Evolutionary conservation across 1,140 invertebrate genomes (phyloP).

Genomic region (Tetramorium simillimum): DNA sequence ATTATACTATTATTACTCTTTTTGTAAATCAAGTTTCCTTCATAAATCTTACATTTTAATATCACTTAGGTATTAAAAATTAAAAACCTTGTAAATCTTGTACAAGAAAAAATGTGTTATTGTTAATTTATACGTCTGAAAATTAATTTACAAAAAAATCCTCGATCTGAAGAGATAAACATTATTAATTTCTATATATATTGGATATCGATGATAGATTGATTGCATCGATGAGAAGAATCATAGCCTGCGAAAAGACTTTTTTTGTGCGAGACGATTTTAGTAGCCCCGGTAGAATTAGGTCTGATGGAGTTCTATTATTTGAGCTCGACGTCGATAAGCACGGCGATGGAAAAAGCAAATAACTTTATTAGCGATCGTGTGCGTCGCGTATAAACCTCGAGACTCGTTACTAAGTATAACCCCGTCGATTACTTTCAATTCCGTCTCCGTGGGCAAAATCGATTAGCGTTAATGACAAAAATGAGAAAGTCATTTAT

Average conservation of each 20-base stretch:
- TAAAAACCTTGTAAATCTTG: not conserved
- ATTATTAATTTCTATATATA: not conserved
- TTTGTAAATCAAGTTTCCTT: not conserved
- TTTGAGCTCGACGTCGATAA: constrained; percentile 30
- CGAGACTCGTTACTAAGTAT: constrained; percentile 53
- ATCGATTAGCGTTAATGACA: constrained; percentile 66
- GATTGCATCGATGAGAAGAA: not conserved
- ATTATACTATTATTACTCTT: not conserved
- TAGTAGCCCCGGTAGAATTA: not conserved
- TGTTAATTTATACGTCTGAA: not conserved
- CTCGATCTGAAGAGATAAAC: not conserved
- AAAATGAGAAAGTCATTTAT: constrained; percentile 57
- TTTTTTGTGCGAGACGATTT: constrained; percentile 1
- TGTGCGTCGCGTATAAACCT: constrained; percentile 39
- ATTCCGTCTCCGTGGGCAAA: constrained; percentile 37
- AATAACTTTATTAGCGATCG: constrained; percentile 68
- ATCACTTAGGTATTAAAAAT: not conserved
- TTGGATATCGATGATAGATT: not conserved
- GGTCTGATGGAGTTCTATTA: constrained; percentile 19
- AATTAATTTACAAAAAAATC: not conserved
- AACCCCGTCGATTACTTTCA: constrained; percentile 57
- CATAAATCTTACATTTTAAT: not conserved
- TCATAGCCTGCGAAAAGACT: not conserved
- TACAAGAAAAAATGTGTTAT: not conserved
- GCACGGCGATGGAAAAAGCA: constrained; percentile 54